Base-by-base conservation (phyloP, 1,140 invertebrate species). In the Drosophila parvula region DNA sequence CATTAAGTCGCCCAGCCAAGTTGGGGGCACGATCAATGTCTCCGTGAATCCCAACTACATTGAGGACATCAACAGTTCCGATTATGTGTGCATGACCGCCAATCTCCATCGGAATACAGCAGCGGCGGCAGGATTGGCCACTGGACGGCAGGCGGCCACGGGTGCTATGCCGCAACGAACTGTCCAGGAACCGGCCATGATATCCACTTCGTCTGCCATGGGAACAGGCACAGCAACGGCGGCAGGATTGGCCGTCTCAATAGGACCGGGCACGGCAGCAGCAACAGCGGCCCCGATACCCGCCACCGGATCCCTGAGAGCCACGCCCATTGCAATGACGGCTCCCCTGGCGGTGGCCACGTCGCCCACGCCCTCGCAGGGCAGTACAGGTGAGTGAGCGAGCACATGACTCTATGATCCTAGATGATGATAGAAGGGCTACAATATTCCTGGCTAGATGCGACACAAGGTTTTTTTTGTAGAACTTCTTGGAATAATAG, bases 71-170 rank as follows among this genome's bases (percentile, higher is more conserved):
- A 95, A 95, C 89, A 94, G 94, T 58, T 95, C 94, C n/a, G 95
- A 95, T 78, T 95, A 95, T 92, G 95, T 95, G 7, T 95, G 95
- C 82, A 95, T 95, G 95, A 95, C 94, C 9, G 94, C 94, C 12
- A 95, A 94, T 43, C 91, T 93, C 27, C 90, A 93, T 65, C 60
- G 80, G 28, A 78, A 82, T 53, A 44, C 61, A 27, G 27, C 64
- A 0, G 51, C 44, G 5, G 61, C 64, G 0, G 51, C 44, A 4
- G 61, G 91, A 1, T 11, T 70, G 68, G 68, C 67, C n/a, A 58
- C 68, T 0, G 68, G 51, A n/a, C 47, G 67, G 10, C 44, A 48
- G 16, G 57, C 59, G 22, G 47, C 53, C 16, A 44, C 47, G 3
- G 70, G 38, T 2, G 61, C 70, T 9, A 63, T 34, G 60, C 76